These are phyloP conservation scores for Pan paniscus DNA, from an alignment of 2,113 vertebrate species.

Conservation along the genomic window DNA sequence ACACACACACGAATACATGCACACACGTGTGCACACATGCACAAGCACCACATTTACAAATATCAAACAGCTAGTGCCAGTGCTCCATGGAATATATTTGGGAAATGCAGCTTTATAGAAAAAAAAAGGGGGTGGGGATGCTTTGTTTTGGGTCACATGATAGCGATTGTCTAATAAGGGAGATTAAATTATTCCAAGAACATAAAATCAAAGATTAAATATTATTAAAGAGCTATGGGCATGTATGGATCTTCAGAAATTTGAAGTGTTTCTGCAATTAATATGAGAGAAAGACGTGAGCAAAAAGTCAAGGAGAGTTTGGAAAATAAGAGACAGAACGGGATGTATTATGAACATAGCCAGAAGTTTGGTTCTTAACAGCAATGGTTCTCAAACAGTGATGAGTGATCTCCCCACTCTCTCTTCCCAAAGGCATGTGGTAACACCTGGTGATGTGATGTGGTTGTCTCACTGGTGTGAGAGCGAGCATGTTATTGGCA, in stretches of 20 bases:
- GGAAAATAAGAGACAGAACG: not conserved
- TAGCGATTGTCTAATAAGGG: not conserved
- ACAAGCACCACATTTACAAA: not conserved
- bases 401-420: too few relatives aligned
- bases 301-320: not conserved
- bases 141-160: not conserved
- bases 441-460: not conserved
- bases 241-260: not conserved
- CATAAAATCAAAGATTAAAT: not conserved
- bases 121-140: too few relatives aligned
- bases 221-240: not conserved
- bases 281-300: not conserved
- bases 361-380: not conserved
- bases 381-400: not conserved
- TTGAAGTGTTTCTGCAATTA: not conserved
- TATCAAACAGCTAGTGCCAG: not conserved
- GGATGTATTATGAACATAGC: not conserved
- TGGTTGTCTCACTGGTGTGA: not conserved
- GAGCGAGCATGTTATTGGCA: rapidly evolving
- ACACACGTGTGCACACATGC: rapidly evolving
- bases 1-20: not conserved
- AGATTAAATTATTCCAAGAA: not conserved
- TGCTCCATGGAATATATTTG: not conserved
- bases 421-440: rapidly evolving
- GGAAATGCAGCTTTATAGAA: not conserved